Evolutionary conservation across 2,888 invertebrate species (phyloP).

Genomic region (Amblyteles armatorius): DNA sequence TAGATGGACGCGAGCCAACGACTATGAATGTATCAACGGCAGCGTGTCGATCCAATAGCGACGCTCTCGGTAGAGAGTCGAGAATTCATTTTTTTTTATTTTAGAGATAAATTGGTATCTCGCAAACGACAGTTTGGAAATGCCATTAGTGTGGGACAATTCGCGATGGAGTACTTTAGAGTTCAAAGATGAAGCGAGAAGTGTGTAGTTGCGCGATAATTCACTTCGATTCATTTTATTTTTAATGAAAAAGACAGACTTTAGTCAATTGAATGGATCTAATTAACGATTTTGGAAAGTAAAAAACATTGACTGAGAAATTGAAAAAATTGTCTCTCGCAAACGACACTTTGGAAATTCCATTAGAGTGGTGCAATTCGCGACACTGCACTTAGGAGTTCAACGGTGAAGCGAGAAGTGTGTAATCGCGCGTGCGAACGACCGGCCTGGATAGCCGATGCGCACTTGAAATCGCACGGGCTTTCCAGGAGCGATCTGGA

Average conservation of each 20-base stretch:
- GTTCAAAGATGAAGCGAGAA: background rate
- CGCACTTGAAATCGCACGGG: constrained; percentile 30
- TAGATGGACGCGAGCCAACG: too few species aligned
- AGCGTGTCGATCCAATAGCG: too few species aligned
- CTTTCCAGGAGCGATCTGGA: background rate
- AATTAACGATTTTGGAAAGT: too few species aligned
- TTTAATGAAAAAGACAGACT: too few species aligned
- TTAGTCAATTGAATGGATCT: too few species aligned
- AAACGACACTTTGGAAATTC: background rate
- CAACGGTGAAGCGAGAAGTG: background rate
- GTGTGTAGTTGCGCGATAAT: constrained; percentile 1
- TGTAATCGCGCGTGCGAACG: constrained; percentile 4
- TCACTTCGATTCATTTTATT: too few species aligned
- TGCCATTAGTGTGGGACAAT: background rate
- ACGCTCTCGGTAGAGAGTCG: too few species aligned
- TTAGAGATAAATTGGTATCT: background rate
- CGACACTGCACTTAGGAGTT: background rate
- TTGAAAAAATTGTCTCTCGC: background rate
- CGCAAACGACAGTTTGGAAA: background rate
- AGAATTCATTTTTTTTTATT: too few species aligned
- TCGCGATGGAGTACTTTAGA: constrained; percentile 1
- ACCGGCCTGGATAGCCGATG: constrained; percentile 1
- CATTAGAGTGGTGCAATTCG: background rate
- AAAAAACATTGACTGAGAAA: background rate
- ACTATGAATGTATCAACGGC: too few species aligned